These are phyloP conservation scores for Acrocephalus scirpaceus DNA, from an alignment of 2,797 vertebrate genomes.

Conservation along the genomic window DNA sequence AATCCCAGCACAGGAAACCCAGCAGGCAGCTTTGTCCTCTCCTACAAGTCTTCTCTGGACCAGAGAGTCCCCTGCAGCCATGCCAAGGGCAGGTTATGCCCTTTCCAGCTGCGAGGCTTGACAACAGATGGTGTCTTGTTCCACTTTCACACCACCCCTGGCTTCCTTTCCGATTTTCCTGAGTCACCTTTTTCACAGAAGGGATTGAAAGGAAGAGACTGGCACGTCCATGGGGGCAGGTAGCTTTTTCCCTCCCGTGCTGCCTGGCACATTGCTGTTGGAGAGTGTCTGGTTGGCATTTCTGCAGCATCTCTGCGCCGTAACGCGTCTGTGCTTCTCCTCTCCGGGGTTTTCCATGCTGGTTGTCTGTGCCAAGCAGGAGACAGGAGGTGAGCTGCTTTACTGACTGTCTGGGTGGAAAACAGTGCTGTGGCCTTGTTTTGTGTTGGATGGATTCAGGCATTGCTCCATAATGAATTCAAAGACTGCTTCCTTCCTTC, in stretches of 20 bases:
- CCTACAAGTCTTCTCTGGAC: background rate
- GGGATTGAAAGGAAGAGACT: background rate
- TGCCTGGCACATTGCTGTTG: background rate
- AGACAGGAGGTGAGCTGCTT: background rate
- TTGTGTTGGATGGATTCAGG: background rate
- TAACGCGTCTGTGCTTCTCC: background rate
- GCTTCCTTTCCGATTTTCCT: background rate
- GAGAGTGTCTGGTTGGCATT: background rate
- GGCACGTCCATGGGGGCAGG: rapidly evolving
- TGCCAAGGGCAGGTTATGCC: background rate
- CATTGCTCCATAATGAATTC: background rate
- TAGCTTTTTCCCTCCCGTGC: background rate
- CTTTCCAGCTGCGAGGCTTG: background rate
- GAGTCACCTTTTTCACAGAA: background rate
- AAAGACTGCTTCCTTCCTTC: background rate
- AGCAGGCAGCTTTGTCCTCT: background rate
- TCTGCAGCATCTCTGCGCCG: background rate
- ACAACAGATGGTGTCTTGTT: background rate
- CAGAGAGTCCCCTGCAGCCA: background rate
- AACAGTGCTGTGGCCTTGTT: background rate
- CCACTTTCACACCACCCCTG: background rate
- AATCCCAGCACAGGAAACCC: background rate
- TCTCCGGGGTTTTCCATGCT: background rate
- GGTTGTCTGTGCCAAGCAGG: background rate
- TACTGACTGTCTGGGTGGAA: background rate